These are phyloP conservation scores for Caenorhabditis wallacei DNA, from an alignment of 2,888 invertebrate genomes.

Conservation along the genomic window DNA sequence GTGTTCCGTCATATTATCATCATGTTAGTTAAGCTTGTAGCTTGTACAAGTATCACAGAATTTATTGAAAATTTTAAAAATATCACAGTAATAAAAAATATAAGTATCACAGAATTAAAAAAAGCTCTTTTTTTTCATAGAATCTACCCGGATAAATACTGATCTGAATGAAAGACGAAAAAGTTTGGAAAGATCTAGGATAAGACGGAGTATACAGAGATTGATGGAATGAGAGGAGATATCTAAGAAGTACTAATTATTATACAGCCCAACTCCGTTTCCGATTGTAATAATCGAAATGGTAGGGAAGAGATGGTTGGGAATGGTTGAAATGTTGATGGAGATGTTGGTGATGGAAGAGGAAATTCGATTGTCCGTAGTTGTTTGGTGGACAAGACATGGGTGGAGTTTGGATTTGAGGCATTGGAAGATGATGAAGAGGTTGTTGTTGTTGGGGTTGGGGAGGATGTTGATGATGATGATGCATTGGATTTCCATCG, in stretches of 20 bases:
- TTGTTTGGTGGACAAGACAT: constrained; percentile 57
- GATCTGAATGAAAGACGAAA: constrained; percentile 53
- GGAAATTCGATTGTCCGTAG: constrained; percentile 28
- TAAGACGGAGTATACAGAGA: not conserved
- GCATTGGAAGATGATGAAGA: constrained; percentile 13
- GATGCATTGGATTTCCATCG: constrained; percentile 21
- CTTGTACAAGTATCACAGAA: too few species aligned
- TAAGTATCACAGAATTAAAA: constrained; percentile 2
- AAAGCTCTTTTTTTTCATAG: constrained; percentile 30
- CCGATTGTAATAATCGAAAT: constrained; percentile 55
- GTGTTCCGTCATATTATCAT: constrained; percentile 13
- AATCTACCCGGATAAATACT: constrained; percentile 60
- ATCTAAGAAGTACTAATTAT: constrained; percentile 36
- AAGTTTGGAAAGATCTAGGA: constrained; percentile 27
- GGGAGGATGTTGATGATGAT: not conserved
- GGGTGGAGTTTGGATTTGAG: constrained; percentile 34
- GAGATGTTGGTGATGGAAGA: constrained; percentile 43
- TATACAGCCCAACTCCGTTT: constrained; percentile 67
- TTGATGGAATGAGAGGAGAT: constrained; percentile 44
- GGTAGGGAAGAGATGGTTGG: constrained; percentile 27
- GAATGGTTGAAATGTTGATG: constrained; percentile 41
- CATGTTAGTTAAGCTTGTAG: too few species aligned
- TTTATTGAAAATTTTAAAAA: too few species aligned
- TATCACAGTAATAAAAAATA: not conserved
- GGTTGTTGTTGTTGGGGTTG: constrained; percentile 9